Base-by-base conservation (phyloP, 64 coral and sea anemone species). In the Porites australiensis region DNA sequence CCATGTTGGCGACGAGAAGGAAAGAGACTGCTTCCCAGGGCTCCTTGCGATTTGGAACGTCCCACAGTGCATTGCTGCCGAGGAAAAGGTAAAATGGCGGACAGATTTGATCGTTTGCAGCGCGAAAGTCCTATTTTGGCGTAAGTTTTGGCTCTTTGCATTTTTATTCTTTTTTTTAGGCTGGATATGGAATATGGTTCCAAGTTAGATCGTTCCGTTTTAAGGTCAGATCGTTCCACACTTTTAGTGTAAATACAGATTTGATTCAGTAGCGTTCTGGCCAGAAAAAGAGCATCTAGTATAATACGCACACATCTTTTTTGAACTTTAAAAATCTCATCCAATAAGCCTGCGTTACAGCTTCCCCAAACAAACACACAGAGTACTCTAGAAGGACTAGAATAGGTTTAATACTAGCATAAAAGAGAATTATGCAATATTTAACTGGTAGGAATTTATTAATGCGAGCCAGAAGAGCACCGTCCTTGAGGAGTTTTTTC, bases 1-100 rank as follows among this genome's bases (percentile, higher is more conserved):
- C 95, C 95, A 98, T 98, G 95, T 81, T 94, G 95, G 95, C 93
- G 88, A 91, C 47, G 81, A 82, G 89, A 98, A 94, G 95, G 82
- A 98, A 98, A 93, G 95, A 98, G 95, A 79, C 22, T 53, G 15
- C 18, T 76, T 94, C 92, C 95, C 95, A 78, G 82, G n/a, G 13
- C 61, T 44, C 71, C 9, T 75, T 95, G 93, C 80, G 81, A 50
- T 52, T 91, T 91, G 61, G 54, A 9, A 4, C 9, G 21, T 77
- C 15, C 69, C 22, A 50, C 66, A 27, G 54, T 87, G 45, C 82
- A 74, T 22, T 83, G 64, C 22, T 48, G 82, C 64, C 81, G 81
- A 61, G 63, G 63, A 7, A 48, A 67, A 68, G 13, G 6, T 18
- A 69, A 83, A 50, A 68, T 83, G 62, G 62, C 81, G 46, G 81